Evolutionary conservation across 2,888 invertebrate species (phyloP), one percentile per base, ranked within the genome.

Genomic region (Yponomeuta cagnagella): DNA sequence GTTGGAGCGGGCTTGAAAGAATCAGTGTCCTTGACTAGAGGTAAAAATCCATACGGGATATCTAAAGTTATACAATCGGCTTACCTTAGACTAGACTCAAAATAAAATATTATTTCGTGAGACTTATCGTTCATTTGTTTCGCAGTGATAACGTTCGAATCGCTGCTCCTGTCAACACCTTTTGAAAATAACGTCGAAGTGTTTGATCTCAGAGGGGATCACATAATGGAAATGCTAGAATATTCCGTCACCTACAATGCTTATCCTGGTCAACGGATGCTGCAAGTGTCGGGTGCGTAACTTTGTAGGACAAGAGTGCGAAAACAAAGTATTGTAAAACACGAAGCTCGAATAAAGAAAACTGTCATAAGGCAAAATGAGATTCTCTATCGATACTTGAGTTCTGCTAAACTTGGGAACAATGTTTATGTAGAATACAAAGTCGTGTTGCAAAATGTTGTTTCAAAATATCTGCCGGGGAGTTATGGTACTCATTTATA

Each of bases 111-210:
- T 43, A 43, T 43, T 43, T 43, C 4, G 1, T 43, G 43, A 8
- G 8, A 43, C 43, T 15, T 58, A 58, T 15, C 12, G 12, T 52
- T 23, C 63, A n/a, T 70, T n/a, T 37, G 58, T 72, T 58, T 84
- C 86, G 12, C 85, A 96, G 96, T 94, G 48, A 93, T 96, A 64
- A 96, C 95, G 1, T 95, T 93, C 74, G 94, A 94, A 72, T 95
- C 96, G 73, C 78, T 97, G 68, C 85, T 96, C n/a, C 88, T 94
- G 10, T 93, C 95, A 9, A 93, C 94, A 37, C 97, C 97, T 0
- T 97, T 97, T 80, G 94, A 94, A 76, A 97, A 97, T 78, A 94
- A 93, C 12, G 90, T 97, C 33, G 95, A 96, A 81, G 92, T 95
- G 0, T 94, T 95, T 68, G 95, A 95, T 76, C 80, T 97, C 63